Evolutionary conservation across 2,888 invertebrate genomes (phyloP), one percentile per base, ranked within the genome.

Genomic region (Drosophila anomelani): DNA sequence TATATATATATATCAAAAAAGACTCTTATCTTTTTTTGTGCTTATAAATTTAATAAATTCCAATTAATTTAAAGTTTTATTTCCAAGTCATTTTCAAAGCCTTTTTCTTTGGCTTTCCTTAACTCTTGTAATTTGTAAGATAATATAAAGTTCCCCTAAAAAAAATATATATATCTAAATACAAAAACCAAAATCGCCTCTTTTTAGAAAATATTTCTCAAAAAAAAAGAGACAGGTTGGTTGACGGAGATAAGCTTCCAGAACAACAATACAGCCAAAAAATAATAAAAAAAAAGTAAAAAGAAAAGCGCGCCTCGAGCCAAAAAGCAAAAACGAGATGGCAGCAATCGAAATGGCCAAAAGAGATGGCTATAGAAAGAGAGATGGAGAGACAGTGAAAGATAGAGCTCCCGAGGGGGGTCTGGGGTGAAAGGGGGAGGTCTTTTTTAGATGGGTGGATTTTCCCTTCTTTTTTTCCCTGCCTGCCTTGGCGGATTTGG

Each of bases 401-500:
- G 55, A 43, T 63, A 66, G 66, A 36, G 70, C 41, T 26, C 20
- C 34, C 34, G 39, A 51, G 38, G 62, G 39, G 36, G 32, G 23
- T 15, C n/a, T 32, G 57, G 43, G n/a, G 13, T 29, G 7, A 17
- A n/a, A 2, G 20, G 23, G 53, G 29, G 8, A 6, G 13, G 32
- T 7, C 41, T 54, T 54, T 54, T 54, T 26, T 47, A 29, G 29
- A 17, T 12, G 49, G n/a, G 46, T 29, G n/a, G n/a, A 47, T 49
- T 32, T 51, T 20, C 17, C 32, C 34, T 20, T 49, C 10, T 17
- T n/a, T 12, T 49, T 32, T 17, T 17, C 9, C 49, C 36, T 4
- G 74, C 54, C 72, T 90, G 85, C 76, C 77, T 90, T 85, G 81
- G 76, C 81, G 89, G 82, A 78, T 87, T 83, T 83, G 78, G 78